A percentile compares a stretch with the other conserved stretches of the same genome.
Evolutionary conservation across 2,888 invertebrate species (phyloP).

Genomic region (Caenorhabditis sp.): DNA sequence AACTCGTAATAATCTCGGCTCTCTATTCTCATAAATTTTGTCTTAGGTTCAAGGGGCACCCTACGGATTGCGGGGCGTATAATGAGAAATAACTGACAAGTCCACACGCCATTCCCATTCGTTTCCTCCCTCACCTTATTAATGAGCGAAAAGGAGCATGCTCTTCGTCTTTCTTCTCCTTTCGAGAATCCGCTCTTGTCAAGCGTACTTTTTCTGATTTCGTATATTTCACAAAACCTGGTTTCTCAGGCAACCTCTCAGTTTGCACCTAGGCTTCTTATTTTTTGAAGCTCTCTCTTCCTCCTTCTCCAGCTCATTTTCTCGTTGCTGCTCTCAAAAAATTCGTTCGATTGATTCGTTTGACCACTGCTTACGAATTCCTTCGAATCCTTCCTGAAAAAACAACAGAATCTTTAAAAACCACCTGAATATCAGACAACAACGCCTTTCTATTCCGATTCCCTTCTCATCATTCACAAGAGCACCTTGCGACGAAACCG

Average conservation of each 20-base stretch:
- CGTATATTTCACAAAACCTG: background rate
- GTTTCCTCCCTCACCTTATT: slow-evolving; percentile 4
- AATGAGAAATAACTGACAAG: slow-evolving; percentile 23
- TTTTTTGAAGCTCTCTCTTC: no score
- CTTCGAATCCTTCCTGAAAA: no score
- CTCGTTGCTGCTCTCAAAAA: no score
- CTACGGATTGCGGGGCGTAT: background rate
- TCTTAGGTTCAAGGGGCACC: background rate
- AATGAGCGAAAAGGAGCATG: background rate
- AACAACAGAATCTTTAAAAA: no score
- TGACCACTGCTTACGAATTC: no score
- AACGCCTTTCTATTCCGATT: background rate
- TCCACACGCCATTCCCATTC: background rate
- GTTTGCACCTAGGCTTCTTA: no score
- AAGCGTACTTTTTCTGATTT: slow-evolving; percentile 10
- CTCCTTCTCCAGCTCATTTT: no score
- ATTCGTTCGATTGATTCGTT: no score
- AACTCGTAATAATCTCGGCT: background rate
- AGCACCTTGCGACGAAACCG: background rate
- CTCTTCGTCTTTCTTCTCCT: background rate
- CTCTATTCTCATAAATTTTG: background rate
- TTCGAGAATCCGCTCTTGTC: slow-evolving; percentile 2
- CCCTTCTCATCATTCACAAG: background rate
- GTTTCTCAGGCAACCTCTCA: background rate
- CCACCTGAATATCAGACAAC: no score